A percentile compares a stretch with the other conserved stretches of the same genome.
Conservation (phyloP, 2,888 invertebrate species). For the Arctia plantaginis region DNA sequence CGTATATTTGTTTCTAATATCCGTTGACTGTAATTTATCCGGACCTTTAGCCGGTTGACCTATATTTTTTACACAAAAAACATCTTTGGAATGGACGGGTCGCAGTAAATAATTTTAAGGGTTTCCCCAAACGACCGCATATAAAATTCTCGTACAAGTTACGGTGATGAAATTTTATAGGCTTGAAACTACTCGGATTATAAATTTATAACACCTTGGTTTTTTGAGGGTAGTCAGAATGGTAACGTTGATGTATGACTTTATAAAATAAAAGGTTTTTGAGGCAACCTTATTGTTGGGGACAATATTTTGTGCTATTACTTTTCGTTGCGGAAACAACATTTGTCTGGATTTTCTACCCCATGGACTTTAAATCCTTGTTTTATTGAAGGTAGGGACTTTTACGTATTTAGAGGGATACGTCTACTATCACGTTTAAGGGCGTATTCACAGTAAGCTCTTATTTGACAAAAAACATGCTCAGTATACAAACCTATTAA, state of each 20-base stretch:
- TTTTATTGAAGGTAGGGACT: constrained; percentile 47
- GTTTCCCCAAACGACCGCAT: constrained; percentile 40
- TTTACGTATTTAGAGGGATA: constrained; percentile 18
- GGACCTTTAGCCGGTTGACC: constrained; percentile 32
- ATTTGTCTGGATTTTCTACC: constrained; percentile 33
- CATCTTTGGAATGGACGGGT: constrained; percentile 21
- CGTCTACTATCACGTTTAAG: neutral
- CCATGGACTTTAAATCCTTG: constrained; percentile 39
- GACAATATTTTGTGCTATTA: constrained; percentile 38
- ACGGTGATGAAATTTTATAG: constrained; percentile 38
- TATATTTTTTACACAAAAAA: constrained; percentile 41
- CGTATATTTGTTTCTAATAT: constrained; percentile 48
- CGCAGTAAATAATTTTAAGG: constrained; percentile 45
- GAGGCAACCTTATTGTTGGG: constrained; percentile 46
- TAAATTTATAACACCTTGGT: constrained; percentile 47
- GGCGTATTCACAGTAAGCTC: neutral
- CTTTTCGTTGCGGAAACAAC: constrained; percentile 31
- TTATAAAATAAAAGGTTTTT: constrained; percentile 44
- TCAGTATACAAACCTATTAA: neutral
- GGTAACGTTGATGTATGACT: constrained; percentile 45
- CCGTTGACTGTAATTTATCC: constrained; percentile 35
- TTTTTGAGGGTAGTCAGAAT: constrained; percentile 29
- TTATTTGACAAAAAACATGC: neutral
- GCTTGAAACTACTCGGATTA: constrained; percentile 42
- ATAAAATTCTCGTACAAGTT: constrained; percentile 47